Base-by-base conservation (phyloP, 2,888 invertebrate genomes). In the Clostera curtula region DNA sequence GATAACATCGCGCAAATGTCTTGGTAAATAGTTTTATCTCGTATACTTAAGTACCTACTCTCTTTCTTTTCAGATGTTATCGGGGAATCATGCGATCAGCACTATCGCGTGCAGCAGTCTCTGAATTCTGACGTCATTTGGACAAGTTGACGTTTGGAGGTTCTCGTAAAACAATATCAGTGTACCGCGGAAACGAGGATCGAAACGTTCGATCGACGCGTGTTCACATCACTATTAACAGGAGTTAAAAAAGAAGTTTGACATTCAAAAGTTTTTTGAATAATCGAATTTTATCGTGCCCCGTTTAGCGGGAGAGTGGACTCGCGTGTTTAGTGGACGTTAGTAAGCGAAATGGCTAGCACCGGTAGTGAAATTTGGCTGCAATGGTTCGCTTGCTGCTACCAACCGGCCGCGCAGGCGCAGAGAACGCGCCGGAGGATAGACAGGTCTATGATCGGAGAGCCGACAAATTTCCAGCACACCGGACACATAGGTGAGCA, bases 381-480 rank as follows among this genome's bases (percentile, higher is more conserved):
- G 49, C 95, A 95, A 64, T 95, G 95, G 90, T 95, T 95, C 83
- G 93, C 93, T 42, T 95, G 95, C 77, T 95, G 95, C 80, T 90
- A 93, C 62, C 93, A 94, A 62, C 92, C 91, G 47, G 90, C 92
- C 30, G 91, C 90, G 50, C 92, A 88, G 48, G 87, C 89, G 48
- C 89, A 90, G 63, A 85, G 90, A 49, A 87, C 87, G 44, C 87
- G 92, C 59, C 87, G 91, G 75, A 88, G 91, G 76, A 93, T 93
- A 85, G 93, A 93, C 82, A 89, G 96, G 41, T 94, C 95, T 36
- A 97, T 97, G 97, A 98, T 98, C 62, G 94, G 97, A 16, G 90
- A 90, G 47, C 98, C 98, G 7, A 97, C 95, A 49, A 95, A 98
- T 85, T 98, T 98, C 72, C 92, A 93, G 61, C 98, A 98, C 74